These are phyloP conservation scores for Halcyon senegalensis DNA, from an alignment of 2,113 vertebrate genomes.

Conservation along the genomic window DNA sequence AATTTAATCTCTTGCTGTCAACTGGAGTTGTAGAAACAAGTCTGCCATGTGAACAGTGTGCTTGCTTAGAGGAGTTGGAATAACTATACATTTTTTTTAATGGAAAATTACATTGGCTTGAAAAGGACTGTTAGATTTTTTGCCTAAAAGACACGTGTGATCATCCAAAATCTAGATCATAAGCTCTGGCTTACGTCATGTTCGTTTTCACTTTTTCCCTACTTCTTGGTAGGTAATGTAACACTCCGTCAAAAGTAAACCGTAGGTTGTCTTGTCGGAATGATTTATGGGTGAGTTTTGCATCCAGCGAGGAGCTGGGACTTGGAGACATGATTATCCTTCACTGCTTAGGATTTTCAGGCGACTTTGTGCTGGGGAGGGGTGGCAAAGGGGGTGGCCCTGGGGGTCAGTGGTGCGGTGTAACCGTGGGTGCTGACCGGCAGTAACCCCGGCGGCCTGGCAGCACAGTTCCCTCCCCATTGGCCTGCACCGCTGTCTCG, in stretches of 20 bases:
- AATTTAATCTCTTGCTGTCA: not conserved
- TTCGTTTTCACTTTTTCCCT: not conserved
- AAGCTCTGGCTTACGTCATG: not conserved
- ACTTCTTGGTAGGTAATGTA: not conserved
- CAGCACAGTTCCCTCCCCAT: not conserved
- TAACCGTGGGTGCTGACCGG: constrained; percentile 70
- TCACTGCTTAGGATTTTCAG: rapidly evolving
- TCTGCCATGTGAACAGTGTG: not conserved
- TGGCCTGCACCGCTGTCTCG: constrained; percentile 53
- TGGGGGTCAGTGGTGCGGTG: not conserved
- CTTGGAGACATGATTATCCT: not conserved
- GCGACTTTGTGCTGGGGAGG: not conserved
- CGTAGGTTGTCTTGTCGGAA: not conserved
- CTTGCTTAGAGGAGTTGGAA: not conserved
- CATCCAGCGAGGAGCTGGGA: not conserved
- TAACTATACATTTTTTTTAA: not conserved
- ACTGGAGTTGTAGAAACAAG: not conserved
- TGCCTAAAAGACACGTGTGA: not conserved
- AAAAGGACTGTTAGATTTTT: not conserved
- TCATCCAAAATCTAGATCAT: not conserved
- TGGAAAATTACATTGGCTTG: not conserved
- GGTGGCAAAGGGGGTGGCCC: no score
- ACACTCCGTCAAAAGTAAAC: not conserved
- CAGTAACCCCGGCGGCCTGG: constrained; percentile 59
- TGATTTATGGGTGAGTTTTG: not conserved